A percentile compares a stretch with the other conserved stretches of the same genome.
Conservation (phyloP, 2,888 invertebrate genomes). For the Pandemis corylana region DNA sequence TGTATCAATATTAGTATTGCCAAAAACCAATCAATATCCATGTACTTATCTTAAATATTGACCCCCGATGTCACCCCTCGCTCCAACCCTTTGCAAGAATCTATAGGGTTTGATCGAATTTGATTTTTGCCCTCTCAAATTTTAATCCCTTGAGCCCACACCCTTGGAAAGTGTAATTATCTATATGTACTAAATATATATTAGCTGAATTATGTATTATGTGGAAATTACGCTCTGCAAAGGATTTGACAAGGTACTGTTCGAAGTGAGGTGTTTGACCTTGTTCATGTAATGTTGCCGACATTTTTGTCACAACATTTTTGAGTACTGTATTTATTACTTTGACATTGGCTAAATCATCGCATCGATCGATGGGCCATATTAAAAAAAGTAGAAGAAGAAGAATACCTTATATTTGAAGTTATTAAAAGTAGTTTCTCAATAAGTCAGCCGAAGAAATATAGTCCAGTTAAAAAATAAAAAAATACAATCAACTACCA, state of each 20-base stretch:
- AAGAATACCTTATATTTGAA: no score
- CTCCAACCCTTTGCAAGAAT: slow-evolving; percentile 43
- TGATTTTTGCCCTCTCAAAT: slow-evolving; percentile 76
- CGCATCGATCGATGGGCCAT: no score
- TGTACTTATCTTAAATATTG: slow-evolving; percentile 47
- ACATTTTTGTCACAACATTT: no score
- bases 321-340: no score
- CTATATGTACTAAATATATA: slow-evolving; percentile 64
- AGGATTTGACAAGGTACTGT: background rate
- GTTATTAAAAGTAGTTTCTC: no score
- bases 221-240: slow-evolving; percentile 64
- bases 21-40: slow-evolving; percentile 39
- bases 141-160: slow-evolving; percentile 69
- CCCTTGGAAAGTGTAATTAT: slow-evolving; percentile 57
- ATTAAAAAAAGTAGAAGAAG: no score
- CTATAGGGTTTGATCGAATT: slow-evolving; percentile 56
- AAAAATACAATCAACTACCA: background rate
- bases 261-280: background rate
- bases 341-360: no score
- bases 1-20: slow-evolving; percentile 9
- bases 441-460: background rate
- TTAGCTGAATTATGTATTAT: slow-evolving; percentile 70
- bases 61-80: slow-evolving; percentile 51
- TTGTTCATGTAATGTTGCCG: background rate
- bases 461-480: background rate